Evolutionary conservation across 2,888 invertebrate species (phyloP).

Genomic region (Beris chalybata): DNA sequence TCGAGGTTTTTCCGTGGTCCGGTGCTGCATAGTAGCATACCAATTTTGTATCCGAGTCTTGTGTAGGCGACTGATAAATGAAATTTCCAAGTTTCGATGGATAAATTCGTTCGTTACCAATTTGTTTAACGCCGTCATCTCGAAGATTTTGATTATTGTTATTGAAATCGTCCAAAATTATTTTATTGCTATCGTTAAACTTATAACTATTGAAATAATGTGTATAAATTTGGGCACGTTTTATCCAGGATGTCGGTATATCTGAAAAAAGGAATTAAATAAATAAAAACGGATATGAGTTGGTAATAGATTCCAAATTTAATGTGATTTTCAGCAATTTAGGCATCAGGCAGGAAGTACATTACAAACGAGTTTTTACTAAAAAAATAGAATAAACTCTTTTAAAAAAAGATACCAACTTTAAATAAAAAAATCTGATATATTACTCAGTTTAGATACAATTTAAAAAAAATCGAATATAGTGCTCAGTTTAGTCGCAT

Average conservation of each 20-base stretch:
- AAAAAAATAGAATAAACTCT: too few species aligned
- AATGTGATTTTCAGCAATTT: too few species aligned
- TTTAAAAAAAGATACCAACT: too few species aligned
- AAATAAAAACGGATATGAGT: too few species aligned
- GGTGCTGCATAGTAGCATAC: conserved; percentile 72
- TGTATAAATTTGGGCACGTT: conserved; percentile 44
- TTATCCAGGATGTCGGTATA: conserved; percentile 46
- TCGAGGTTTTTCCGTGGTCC: conserved; percentile 42
- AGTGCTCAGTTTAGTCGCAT: too few species aligned
- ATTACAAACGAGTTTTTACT: too few species aligned
- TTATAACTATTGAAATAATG: conserved; percentile 24
- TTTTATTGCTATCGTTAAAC: conserved; percentile 10
- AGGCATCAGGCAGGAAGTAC: too few species aligned
- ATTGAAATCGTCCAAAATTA: conserved; percentile 14
- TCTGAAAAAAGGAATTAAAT: conserved; percentile 39
- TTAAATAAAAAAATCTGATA: too few species aligned
- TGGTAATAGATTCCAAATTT: too few species aligned
- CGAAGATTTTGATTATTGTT: conserved; percentile 2
- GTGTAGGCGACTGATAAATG: conserved; percentile 36
- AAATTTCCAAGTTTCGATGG: conserved; percentile 41
- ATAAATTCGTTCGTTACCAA: conserved; percentile 41
- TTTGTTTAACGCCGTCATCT: conserved; percentile 35
- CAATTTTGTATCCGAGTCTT: conserved; percentile 46
- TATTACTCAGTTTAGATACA: too few species aligned
- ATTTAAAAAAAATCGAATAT: too few species aligned